Evolutionary conservation across 2,797 vertebrate genomes (phyloP).

Genomic region (Gymnodraco acuticeps): DNA sequence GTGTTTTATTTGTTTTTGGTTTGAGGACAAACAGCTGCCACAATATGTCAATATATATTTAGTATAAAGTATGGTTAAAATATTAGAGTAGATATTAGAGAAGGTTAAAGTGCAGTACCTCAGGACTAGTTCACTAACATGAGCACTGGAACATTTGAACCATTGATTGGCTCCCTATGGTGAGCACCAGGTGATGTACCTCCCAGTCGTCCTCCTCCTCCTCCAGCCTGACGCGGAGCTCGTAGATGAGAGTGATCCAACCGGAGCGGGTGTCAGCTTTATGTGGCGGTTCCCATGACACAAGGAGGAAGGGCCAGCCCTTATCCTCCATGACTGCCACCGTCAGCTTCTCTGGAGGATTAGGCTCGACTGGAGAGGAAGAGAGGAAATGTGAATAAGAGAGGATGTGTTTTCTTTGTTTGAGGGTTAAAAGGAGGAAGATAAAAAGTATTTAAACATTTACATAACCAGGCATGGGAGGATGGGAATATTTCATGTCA

Average conservation of each 20-base stretch:
- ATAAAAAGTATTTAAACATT: background rate
- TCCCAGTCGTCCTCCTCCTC: constrained; percentile 89
- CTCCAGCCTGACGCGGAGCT: constrained; percentile 88
- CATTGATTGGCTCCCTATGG: background rate
- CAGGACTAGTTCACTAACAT: background rate
- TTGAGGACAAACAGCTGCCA: too few relatives aligned
- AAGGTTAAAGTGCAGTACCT: background rate
- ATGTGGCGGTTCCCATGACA: constrained; percentile 90
- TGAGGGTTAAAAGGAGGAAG: background rate
- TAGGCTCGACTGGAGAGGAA: constrained; percentile 88
- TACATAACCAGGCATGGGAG: background rate
- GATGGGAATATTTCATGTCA: too few relatives aligned
- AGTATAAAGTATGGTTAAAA: too few relatives aligned
- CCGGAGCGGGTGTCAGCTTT: constrained; percentile 91
- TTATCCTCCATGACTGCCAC: constrained; percentile 82
- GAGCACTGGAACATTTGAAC: background rate
- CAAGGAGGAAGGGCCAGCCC: constrained; percentile 84
- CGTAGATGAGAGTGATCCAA: constrained; percentile 94
- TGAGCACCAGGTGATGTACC: constrained; percentile 71
- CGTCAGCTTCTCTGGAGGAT: constrained; percentile 90
- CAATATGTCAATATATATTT: too few relatives aligned
- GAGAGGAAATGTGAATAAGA: constrained; percentile 9
- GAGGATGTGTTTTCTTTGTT: background rate
- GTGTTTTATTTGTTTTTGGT: too few relatives aligned
- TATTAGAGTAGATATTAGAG: too few relatives aligned